These are phyloP conservation scores for Vulpes ferrilata DNA, from an alignment of 2,113 vertebrate genomes.

Conservation along the genomic window DNA sequence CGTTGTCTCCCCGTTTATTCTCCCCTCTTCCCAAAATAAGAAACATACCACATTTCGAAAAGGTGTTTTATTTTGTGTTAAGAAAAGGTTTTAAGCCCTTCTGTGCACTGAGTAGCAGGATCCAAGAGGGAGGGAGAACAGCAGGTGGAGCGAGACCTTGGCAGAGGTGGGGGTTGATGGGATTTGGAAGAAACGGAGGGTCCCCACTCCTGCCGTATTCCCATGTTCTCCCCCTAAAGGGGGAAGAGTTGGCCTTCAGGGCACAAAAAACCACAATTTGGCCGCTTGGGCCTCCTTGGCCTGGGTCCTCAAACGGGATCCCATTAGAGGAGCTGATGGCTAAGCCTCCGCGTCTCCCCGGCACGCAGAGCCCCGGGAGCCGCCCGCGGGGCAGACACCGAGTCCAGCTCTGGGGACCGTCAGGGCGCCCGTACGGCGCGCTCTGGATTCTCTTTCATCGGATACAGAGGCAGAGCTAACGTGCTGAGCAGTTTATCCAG, in stretches of 20 bases:
- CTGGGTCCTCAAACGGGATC: too few species aligned
- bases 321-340: background rate
- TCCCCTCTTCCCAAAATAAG: background rate
- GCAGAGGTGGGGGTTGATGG: background rate
- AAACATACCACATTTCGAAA: background rate
- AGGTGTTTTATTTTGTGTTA: background rate
- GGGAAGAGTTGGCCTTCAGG: background rate
- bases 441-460: background rate
- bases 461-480: background rate
- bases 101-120: background rate
- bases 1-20: background rate
- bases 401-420: too few species aligned
- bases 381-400: too few species aligned
- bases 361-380: background rate
- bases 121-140: background rate
- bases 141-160: constrained; percentile 61
- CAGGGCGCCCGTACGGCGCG: too few species aligned
- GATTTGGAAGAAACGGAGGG: background rate
- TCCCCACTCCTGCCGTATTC: background rate
- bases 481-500: background rate
- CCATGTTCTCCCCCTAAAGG: background rate
- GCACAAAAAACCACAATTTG: background rate
- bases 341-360: background rate
- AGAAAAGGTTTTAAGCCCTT: background rate
- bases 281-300: too few species aligned